Conservation (phyloP, 2,113 vertebrate genomes). For the Antechinus flavipes region DNA sequence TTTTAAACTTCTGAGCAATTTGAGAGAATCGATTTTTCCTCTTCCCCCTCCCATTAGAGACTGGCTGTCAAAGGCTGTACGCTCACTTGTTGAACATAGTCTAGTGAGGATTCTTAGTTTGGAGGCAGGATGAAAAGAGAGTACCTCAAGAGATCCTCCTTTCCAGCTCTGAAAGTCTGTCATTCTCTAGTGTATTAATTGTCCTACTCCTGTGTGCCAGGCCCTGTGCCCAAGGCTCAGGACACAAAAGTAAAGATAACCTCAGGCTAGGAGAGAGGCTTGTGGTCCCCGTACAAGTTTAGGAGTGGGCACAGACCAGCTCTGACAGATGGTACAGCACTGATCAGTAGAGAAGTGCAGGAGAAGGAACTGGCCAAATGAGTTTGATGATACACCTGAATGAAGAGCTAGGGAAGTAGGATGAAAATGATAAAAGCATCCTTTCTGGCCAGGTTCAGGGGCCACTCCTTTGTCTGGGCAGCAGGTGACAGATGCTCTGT, state of each 20-base stretch:
- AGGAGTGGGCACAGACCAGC: not conserved
- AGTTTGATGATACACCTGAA: not conserved
- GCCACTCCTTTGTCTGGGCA: conserved; percentile 19
- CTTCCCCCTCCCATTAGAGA: not conserved
- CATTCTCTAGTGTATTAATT: not conserved
- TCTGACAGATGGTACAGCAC: not conserved
- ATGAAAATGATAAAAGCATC: not conserved
- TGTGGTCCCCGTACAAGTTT: not conserved
- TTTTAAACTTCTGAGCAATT: not conserved
- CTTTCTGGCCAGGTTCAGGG: not conserved
- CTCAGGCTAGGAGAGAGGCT: not conserved
- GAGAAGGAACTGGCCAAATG: not conserved
- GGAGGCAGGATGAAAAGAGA: not conserved
- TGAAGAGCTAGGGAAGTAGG: not conserved
- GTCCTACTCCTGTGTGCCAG: not conserved
- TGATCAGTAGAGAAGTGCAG: not conserved
- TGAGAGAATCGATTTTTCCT: not conserved
- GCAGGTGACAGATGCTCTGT: conserved; percentile 16
- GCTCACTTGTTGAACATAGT: not conserved
- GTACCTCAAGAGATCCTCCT: not conserved
- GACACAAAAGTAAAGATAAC: not conserved
- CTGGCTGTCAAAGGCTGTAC: not conserved
- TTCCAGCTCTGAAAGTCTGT: not conserved
- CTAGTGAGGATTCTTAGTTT: not conserved
- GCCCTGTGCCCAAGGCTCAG: not conserved